Evolutionary conservation across 2,113 vertebrate genomes (phyloP).

Genomic region (Coptodon rendalli): DNA sequence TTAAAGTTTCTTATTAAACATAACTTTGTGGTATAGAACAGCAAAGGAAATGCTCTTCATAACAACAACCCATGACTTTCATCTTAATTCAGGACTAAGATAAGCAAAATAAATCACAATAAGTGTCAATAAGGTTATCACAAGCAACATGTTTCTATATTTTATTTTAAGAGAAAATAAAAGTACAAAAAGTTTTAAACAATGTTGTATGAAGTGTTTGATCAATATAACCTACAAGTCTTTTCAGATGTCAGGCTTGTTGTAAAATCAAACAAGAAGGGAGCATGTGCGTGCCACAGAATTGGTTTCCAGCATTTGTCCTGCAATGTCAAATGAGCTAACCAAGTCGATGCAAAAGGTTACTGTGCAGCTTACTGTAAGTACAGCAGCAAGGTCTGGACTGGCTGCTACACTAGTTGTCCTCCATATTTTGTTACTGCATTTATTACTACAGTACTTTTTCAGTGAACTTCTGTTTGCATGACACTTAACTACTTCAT

Average conservation of each 20-base stretch:
- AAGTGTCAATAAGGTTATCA: not conserved
- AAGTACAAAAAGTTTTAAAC: not conserved
- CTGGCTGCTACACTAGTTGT: not conserved
- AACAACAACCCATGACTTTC: not conserved
- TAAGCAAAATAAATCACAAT: not conserved
- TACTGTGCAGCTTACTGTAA: not conserved
- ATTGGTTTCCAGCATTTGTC: not conserved
- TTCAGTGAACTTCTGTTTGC: not conserved
- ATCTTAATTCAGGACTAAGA: not conserved
- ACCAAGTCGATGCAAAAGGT: not conserved
- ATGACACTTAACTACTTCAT: not conserved
- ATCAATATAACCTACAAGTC: not conserved
- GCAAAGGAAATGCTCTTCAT: not conserved
- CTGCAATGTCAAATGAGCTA: not conserved
- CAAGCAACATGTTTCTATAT: not conserved
- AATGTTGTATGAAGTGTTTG: not conserved
- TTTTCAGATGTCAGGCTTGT: not conserved
- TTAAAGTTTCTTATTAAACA: slow-evolving; percentile 5
- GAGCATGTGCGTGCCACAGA: not conserved
- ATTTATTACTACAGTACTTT: not conserved
- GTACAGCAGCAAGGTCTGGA: not conserved
- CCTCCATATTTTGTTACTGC: not conserved
- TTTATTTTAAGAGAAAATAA: not conserved
- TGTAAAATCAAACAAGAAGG: not conserved
- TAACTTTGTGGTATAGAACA: not conserved